Percentiles rank a stretch among this genome's conserved stretches.
Conservation (phyloP, 2,888 invertebrate species). For the Tolmerus cingulatus region DNA sequence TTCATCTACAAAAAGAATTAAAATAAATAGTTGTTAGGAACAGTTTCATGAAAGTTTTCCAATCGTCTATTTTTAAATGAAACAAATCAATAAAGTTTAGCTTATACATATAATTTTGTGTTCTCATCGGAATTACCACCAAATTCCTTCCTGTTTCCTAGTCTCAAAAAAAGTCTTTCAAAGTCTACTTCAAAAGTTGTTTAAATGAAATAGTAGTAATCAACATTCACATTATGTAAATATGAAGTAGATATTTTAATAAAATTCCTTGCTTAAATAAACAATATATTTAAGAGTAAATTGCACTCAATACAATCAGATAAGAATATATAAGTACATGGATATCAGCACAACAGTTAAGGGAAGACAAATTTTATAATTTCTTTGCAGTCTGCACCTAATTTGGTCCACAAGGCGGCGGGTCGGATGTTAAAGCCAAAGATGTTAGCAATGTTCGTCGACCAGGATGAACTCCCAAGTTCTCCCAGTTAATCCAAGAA, state of each 20-base stretch:
- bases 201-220: too few species aligned
- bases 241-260: background rate
- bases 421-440: slow-evolving; percentile 79
- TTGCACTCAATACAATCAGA: background rate
- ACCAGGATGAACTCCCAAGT: slow-evolving; percentile 92
- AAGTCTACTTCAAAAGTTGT: too few species aligned
- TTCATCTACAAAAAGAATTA: background rate
- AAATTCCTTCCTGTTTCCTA: too few species aligned
- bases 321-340: background rate
- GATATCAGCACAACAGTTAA: background rate
- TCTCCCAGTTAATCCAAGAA: slow-evolving; percentile 99
- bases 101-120: background rate
- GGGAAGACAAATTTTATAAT: background rate
- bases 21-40: background rate
- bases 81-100: background rate
- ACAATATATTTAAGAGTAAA: background rate
- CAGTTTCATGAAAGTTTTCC: background rate
- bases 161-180: too few species aligned
- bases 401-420: slow-evolving; percentile 50
- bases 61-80: background rate
- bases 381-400: background rate
- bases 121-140: background rate
- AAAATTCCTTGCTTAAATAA: background rate
- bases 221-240: background rate
- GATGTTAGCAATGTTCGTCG: slow-evolving; percentile 84